phyloP scores from a whole-genome alignment of 2,797 vertebrate genomes.

The Meriones psammophilus region DNA sequence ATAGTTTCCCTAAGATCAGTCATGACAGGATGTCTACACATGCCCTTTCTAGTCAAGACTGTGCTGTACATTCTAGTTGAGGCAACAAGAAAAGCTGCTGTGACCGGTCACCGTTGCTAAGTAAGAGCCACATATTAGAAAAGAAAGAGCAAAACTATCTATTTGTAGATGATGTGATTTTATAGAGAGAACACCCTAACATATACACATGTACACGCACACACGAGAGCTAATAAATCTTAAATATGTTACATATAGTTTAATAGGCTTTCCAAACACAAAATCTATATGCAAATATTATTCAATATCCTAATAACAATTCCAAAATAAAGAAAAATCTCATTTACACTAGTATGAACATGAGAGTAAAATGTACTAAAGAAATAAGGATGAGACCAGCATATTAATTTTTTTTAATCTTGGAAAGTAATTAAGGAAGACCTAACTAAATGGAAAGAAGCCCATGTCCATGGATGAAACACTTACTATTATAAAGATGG shows the following conservation, averaged over 20 bases:
- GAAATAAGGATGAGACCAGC: neutral
- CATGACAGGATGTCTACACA: neutral
- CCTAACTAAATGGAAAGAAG: neutral
- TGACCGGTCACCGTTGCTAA: neutral
- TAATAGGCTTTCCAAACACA: neutral
- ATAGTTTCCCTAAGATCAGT: neutral
- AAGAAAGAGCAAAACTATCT: neutral
- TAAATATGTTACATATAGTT: neutral
- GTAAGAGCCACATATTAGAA: neutral
- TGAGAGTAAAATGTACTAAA: neutral
- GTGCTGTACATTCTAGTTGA: neutral
- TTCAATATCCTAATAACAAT: neutral
- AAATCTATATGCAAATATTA: neutral
- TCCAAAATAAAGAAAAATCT: slow-evolving; percentile 29
- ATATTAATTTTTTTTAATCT: neutral
- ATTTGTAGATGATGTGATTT: neutral
- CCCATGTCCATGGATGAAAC: neutral
- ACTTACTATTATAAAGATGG: neutral
- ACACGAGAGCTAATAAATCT: neutral
- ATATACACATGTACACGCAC: too few relatives aligned
- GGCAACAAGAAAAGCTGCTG: neutral
- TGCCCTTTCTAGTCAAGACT: neutral
- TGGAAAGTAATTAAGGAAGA: slow-evolving; percentile 31
- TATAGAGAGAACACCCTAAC: neutral
- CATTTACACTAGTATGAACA: neutral